These are phyloP conservation scores for Stercorarius parasiticus DNA, from an alignment of 2,113 vertebrate genomes.

Conservation along the genomic window DNA sequence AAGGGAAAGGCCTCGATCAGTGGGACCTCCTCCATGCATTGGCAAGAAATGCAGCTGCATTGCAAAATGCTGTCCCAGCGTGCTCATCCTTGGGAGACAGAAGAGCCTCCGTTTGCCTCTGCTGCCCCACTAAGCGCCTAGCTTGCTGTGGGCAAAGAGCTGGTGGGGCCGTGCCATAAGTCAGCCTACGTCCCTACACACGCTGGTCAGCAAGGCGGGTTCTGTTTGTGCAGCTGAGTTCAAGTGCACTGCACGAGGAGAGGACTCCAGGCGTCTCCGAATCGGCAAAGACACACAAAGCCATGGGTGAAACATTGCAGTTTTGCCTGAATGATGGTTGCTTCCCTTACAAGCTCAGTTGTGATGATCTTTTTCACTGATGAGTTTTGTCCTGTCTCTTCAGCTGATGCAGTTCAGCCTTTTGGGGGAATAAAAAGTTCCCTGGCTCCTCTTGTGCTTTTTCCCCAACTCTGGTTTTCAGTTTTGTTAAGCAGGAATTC, in stretches of 20 bases:
- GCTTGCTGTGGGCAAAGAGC: not conserved
- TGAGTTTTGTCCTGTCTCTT: not conserved
- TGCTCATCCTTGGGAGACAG: not conserved
- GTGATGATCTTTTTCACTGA: not conserved
- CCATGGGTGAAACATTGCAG: not conserved
- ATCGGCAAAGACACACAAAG: not conserved
- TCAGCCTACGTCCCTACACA: not conserved
- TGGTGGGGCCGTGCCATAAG: not conserved
- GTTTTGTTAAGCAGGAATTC: not conserved
- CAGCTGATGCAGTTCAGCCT: not conserved
- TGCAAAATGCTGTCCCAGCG: not conserved
- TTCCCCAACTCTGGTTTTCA: not conserved
- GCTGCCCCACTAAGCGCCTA: not conserved
- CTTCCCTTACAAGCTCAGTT: not conserved
- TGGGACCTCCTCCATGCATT: not conserved
- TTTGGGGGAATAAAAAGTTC: not conserved
- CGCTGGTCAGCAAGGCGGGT: not conserved
- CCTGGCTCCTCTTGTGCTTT: not conserved
- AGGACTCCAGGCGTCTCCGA: not conserved
- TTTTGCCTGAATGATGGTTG: not conserved
- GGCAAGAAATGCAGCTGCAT: not conserved
- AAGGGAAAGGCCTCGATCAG: not conserved
- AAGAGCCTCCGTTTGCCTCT: not conserved
- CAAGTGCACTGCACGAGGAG: not conserved
- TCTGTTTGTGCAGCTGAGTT: not conserved